Base-by-base conservation (phyloP, 2,113 vertebrate genomes). In the Gorsachius goisagi region DNA sequence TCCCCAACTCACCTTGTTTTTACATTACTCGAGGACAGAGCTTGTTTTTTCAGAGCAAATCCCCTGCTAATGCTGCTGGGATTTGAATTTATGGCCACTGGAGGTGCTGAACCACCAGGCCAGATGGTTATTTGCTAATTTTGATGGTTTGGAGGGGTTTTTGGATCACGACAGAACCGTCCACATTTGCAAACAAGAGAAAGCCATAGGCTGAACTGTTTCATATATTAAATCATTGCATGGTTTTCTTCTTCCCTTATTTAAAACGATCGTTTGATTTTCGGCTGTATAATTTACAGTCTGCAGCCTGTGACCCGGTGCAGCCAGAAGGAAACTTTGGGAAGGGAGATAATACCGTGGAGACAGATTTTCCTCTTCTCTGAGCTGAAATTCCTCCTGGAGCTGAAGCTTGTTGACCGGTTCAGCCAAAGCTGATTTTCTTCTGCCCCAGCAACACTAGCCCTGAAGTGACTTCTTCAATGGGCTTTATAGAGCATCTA, bases 121-220 rank as follows among this genome's bases (percentile, higher is more conserved):
- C 96, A 97, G 96, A 87, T 97, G 93, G 92, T 88, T 94, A 73
- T 87, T 95, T 95, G 75, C 88, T 95, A 93, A 93, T 96, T 89
- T 83, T 4, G 44, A 52, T 47, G 66, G 27, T 59, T 95, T 92
- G 79, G 66, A 88, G 78, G 33, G 78, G 56, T 76, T 95, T 95
- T 72, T 45, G 89, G 84, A 92, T 93, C 87, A 85, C 91, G 75
- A 23, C 72, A 75, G 74, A 49, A 79, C 63, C 49, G 41, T 84
- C 89, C 75, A 1, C 45, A 2, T 81, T 85, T 82, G 41, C 76
- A 76, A 85, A 53, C 37, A 45, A 55, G 55, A 74, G 69, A 74
- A 75, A 79, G 39, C 39, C 27, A 0, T 45, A 60, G 69, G 26
- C 33, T 77, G 90, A 90, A 71, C 78, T 89, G 77, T 79, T 90